Conservation (phyloP, 1,140 invertebrate species). For the Monomorium pharaonis region DNA sequence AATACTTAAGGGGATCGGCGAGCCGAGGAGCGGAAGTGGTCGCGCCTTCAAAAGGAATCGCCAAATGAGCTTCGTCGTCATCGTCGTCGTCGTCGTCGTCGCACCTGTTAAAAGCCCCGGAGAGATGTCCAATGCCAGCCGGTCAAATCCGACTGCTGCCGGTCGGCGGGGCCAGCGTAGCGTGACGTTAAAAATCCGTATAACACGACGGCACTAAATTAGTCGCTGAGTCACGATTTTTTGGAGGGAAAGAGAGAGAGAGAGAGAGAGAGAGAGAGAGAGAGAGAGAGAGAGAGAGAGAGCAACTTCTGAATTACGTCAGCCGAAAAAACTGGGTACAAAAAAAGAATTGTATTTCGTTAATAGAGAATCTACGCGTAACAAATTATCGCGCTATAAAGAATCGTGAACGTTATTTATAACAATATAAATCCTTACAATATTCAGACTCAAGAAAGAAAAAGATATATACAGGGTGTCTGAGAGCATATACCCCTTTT, state of each 20-base stretch:
- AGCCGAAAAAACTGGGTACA: neutral
- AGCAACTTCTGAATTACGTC: neutral
- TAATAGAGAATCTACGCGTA: neutral
- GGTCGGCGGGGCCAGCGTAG: neutral
- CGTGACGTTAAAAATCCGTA: slow-evolving; percentile 25
- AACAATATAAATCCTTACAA: neutral
- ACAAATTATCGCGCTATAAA: neutral
- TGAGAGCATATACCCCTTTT: too few relatives aligned
- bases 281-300: too few relatives aligned
- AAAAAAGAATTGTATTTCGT: neutral
- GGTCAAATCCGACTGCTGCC: slow-evolving; percentile 7
- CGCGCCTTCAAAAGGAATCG: slow-evolving; percentile 53
- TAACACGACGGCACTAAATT: slow-evolving; percentile 14
- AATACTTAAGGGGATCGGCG: slow-evolving; percentile 33
- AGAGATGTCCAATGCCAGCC: neutral
- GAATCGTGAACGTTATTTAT: neutral
- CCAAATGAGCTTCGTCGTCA: slow-evolving; percentile 33
- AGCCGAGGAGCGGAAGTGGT: slow-evolving; percentile 59
- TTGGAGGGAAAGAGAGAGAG: too few relatives aligned
- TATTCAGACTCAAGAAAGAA: neutral
- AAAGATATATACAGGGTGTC: neutral
- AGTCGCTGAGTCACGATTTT: slow-evolving; percentile 17
- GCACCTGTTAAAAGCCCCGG: slow-evolving; percentile 31
- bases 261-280: too few relatives aligned
- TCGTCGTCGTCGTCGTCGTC: slow-evolving; percentile 23